Percentiles rank a stretch among this genome's conserved stretches.
Evolutionary conservation across 2,113 vertebrate genomes (phyloP).

Genomic region (Anas platyrhynchos): DNA sequence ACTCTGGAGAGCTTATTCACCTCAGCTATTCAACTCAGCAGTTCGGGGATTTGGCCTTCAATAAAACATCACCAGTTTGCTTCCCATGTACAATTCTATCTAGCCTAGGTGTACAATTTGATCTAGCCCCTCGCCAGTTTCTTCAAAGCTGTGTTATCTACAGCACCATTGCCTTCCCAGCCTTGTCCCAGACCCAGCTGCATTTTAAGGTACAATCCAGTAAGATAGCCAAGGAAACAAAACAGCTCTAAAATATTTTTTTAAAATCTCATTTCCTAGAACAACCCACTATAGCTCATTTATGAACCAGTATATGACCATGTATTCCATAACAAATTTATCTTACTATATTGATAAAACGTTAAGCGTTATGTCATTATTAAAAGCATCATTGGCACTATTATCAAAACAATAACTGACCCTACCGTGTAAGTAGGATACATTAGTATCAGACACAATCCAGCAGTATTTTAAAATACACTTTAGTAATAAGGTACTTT

Average conservation of each 20-base stretch:
- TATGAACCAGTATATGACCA: not conserved
- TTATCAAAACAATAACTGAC: not conserved
- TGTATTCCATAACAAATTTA: not conserved
- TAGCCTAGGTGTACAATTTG: fast-evolving
- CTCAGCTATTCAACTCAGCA: too few species aligned
- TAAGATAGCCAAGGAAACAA: not conserved
- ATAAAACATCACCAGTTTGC: fast-evolving
- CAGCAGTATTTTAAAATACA: not conserved
- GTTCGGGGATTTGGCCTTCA: fast-evolving
- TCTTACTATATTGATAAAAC: not conserved
- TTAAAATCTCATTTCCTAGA: not conserved
- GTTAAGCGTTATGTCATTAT: not conserved
- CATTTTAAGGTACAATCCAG: not conserved
- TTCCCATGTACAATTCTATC: not conserved
- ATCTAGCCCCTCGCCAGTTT: fast-evolving
- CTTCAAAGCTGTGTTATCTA: not conserved
- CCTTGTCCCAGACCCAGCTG: fast-evolving
- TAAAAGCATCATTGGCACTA: not conserved
- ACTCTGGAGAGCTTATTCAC: not conserved
- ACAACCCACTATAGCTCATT: not conserved
- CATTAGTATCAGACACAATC: not conserved
- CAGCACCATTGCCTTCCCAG: fast-evolving
- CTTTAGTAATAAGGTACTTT: not conserved
- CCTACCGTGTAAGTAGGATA: not conserved
- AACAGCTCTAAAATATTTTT: not conserved